Conservation (phyloP, 92 coral and sea anemone genomes). For the Ricordea florida region DNA sequence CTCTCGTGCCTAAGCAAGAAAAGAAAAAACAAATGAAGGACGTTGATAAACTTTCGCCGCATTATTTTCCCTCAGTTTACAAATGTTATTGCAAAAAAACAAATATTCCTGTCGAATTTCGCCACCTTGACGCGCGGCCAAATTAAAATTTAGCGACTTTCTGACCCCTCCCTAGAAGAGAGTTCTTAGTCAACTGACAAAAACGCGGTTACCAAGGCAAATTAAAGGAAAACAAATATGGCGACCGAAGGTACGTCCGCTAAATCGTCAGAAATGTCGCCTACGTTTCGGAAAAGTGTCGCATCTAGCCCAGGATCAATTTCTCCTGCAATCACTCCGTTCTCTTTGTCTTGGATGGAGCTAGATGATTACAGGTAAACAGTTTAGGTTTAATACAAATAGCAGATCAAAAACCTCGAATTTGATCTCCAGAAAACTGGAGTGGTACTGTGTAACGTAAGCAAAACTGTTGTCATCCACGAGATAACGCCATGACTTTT, state of each 20-base stretch:
- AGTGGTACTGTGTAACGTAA: not conserved
- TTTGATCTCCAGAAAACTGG: not conserved
- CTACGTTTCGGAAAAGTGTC: not conserved
- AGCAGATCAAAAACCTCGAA: too few relatives aligned
- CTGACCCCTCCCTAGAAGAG: too few relatives aligned
- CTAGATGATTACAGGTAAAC: constrained; percentile 73
- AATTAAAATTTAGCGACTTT: too few relatives aligned
- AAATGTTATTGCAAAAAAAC: too few relatives aligned
- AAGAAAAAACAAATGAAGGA: too few relatives aligned
- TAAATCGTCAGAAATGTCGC: constrained; percentile 51
- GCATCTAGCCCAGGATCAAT: constrained; percentile 23
- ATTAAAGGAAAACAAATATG: constrained; percentile 25
- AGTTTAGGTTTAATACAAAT: not conserved
- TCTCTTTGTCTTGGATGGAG: constrained; percentile 54
- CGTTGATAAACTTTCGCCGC: too few relatives aligned
- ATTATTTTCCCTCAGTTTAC: too few relatives aligned
- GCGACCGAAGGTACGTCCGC: constrained; percentile 43
- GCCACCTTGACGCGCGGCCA: too few relatives aligned
- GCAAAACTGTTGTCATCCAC: not conserved
- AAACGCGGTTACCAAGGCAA: constrained; percentile 70
- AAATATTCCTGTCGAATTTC: too few relatives aligned
- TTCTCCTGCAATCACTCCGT: constrained; percentile 29
- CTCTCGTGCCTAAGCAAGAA: too few relatives aligned
- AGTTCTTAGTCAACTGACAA: too few relatives aligned
- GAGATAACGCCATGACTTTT: not conserved